A percentile compares a stretch with the other conserved stretches of the same genome.
These are phyloP conservation scores for Corythornis leucogaster DNA, from an alignment of 2,797 vertebrate genomes.

Conservation along the genomic window DNA sequence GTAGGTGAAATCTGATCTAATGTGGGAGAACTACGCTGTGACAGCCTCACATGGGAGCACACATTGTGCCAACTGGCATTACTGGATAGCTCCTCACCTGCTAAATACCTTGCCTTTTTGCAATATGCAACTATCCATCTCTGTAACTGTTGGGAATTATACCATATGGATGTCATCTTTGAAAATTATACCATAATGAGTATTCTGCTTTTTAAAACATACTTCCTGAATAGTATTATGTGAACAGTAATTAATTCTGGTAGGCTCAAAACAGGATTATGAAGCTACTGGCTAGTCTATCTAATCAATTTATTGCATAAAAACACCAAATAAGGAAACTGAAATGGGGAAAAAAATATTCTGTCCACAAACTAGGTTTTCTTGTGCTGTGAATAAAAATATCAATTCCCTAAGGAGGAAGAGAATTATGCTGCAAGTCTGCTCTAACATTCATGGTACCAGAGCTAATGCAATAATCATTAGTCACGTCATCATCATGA, in stretches of 20 bases:
- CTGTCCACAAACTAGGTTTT: constrained; percentile 31
- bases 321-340: constrained; percentile 57
- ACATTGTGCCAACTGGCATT: background rate
- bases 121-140: background rate
- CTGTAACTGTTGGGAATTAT: background rate
- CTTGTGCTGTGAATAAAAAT: constrained; percentile 50
- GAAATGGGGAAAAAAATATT: constrained; percentile 15
- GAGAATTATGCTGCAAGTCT: constrained; percentile 31
- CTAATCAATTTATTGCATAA: constrained; percentile 65
- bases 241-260: constrained; percentile 64
- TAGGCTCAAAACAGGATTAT: constrained; percentile 52
- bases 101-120: background rate
- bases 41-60: background rate
- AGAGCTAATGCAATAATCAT: constrained; percentile 43
- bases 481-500: constrained; percentile 28
- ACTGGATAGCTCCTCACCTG: background rate
- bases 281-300: constrained; percentile 48
- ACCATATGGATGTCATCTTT: background rate
- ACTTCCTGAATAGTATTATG: constrained; percentile 57
- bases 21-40: background rate
- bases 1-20: background rate
- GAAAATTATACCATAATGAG: constrained; percentile 49
- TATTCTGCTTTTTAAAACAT: constrained; percentile 53
- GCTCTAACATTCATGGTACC: constrained; percentile 33
- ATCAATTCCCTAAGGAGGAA: constrained; percentile 44